phyloP scores from a whole-genome alignment of 1,140 invertebrate genomes.

The Gonioctena quinquepunctata region DNA sequence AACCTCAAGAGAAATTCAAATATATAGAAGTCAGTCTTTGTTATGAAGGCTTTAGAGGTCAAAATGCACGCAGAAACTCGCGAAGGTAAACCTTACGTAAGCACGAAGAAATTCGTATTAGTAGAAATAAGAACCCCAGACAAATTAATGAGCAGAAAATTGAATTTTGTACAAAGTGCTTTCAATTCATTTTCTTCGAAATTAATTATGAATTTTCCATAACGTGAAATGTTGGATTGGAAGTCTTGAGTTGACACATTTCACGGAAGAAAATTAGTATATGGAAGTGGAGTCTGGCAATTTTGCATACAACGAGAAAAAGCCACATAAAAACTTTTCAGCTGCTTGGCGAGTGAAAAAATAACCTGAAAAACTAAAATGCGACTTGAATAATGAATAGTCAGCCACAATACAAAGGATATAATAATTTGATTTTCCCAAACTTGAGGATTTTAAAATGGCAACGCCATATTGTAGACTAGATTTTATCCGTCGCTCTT shows the following conservation, averaged over 20 bases:
- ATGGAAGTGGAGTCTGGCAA: background rate
- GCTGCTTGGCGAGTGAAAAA: too few relatives aligned
- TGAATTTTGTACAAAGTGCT: slow-evolving; percentile 3
- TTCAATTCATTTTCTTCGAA: slow-evolving; percentile 12
- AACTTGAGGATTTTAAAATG: too few relatives aligned
- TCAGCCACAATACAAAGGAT: too few relatives aligned
- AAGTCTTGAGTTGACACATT: slow-evolving; percentile 1
- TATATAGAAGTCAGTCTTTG: slow-evolving; percentile 25
- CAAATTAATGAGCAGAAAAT: slow-evolving; percentile 16
- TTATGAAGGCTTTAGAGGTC: slow-evolving; percentile 20
- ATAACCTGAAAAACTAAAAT: too few relatives aligned
- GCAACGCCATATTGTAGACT: too few relatives aligned
- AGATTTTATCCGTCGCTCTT: too few relatives aligned
- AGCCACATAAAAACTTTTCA: too few relatives aligned
- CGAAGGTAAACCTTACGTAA: slow-evolving; percentile 21
- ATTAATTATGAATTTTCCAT: slow-evolving; percentile 1
- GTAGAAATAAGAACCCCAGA: slow-evolving; percentile 24
- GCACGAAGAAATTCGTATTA: slow-evolving; percentile 32
- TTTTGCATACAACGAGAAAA: too few relatives aligned
- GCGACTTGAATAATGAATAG: too few relatives aligned
- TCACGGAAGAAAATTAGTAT: background rate
- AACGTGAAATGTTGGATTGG: background rate
- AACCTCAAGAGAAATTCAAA: slow-evolving; percentile 30
- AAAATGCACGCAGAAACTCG: background rate
- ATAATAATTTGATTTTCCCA: too few relatives aligned